These are phyloP conservation scores for Zosterops lateralis DNA, from an alignment of 2,113 vertebrate species.

Conservation along the genomic window DNA sequence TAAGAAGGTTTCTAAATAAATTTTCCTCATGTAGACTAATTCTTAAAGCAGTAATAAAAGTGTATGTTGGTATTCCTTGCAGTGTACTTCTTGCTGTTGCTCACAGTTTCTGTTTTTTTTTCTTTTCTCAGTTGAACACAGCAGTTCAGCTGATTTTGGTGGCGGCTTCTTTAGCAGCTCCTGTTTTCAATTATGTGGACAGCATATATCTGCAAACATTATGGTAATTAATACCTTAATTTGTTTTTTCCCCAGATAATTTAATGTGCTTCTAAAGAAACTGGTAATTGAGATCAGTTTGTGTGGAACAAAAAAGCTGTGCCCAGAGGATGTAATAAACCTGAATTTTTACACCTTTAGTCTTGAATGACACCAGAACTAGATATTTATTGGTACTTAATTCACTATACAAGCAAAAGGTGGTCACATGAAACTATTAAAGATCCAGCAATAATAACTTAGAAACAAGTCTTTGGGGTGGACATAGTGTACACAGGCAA, in stretches of 20 bases:
- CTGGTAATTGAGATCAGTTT: neutral
- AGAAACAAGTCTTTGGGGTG: neutral
- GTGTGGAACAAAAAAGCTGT: neutral
- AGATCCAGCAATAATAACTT: neutral
- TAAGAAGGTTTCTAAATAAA: neutral
- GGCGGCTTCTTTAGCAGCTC: slow-evolving; percentile 91
- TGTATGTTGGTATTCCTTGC: neutral
- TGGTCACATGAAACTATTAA: neutral
- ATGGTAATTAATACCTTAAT: slow-evolving; percentile 78
- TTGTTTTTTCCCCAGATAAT: neutral
- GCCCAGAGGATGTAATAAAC: neutral
- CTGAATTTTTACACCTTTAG: neutral
- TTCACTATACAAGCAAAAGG: neutral
- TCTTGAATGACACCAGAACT: neutral
- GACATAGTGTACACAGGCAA: neutral
- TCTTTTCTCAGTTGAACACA: slow-evolving; percentile 86
- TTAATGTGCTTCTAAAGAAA: neutral
- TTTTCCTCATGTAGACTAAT: neutral
- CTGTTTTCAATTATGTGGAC: slow-evolving; percentile 94
- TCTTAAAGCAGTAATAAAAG: neutral
- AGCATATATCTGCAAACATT: slow-evolving; percentile 88
- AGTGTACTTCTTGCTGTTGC: neutral
- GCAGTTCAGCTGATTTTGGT: slow-evolving; percentile 92
- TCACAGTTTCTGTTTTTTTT: neutral
- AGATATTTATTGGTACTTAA: neutral